A percentile compares a stretch with the other conserved stretches of the same genome.
These are phyloP conservation scores for Hylaea fasciaria DNA, from an alignment of 2,888 invertebrate species.

Conservation along the genomic window DNA sequence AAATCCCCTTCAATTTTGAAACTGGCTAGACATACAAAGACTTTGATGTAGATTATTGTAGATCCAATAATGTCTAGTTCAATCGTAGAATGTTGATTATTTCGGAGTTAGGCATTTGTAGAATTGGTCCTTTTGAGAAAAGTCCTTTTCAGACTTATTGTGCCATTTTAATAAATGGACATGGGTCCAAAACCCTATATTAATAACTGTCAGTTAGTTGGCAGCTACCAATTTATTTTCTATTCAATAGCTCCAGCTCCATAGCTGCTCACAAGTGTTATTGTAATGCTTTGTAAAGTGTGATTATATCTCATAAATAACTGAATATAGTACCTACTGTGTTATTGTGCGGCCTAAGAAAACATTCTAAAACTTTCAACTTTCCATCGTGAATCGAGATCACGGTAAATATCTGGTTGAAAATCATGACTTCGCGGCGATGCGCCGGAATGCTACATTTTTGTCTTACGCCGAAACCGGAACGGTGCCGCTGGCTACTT, in stretches of 20 bases:
- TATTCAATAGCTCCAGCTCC: too few species aligned
- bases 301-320: constrained; percentile 17
- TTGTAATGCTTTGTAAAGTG: neutral
- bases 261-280: neutral
- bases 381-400: constrained; percentile 35
- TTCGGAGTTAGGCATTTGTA: too few species aligned
- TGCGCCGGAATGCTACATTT: constrained; percentile 28
- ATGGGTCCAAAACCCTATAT: too few species aligned
- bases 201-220: too few species aligned
- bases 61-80: too few species aligned
- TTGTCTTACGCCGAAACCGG: constrained; percentile 62
- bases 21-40: neutral
- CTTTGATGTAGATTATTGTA: too few species aligned
- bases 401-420: constrained; percentile 28
- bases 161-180: too few species aligned
- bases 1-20: neutral
- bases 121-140: too few species aligned
- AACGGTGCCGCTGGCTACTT: constrained; percentile 58
- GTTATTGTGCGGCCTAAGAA: constrained; percentile 7
- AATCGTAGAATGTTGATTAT: too few species aligned
- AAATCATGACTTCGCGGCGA: constrained; percentile 17
- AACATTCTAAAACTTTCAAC: constrained; percentile 35
- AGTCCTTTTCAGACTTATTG: too few species aligned
- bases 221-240: too few species aligned
- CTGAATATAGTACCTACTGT: constrained; percentile 15